Evolutionary conservation across 2,888 invertebrate species (phyloP), one percentile per base, ranked within the genome.

Genomic region (Agriotes lineatus): DNA sequence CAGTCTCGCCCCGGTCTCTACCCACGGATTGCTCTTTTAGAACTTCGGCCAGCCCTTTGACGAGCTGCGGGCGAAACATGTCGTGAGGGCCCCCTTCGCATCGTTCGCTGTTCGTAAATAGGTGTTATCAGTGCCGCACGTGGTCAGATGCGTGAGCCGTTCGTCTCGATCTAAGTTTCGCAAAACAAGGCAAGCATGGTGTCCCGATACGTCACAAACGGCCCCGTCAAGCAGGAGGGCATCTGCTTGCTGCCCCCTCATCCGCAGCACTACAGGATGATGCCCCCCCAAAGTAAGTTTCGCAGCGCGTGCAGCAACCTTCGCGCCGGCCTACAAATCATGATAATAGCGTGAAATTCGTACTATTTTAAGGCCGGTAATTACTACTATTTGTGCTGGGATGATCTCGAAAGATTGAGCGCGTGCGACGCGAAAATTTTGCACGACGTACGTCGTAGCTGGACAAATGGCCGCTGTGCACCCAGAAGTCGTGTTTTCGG

Each of bases 151-250:
- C 30, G 33, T 52, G 33, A 22, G 52, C 22, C 22, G 39, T 56
- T 63, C 44, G 44, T 64, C 42, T 33, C 54, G 48, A 16, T 65
- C 25, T 58, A 65, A 58, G 6, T 60, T 37, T 59, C 35, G 50
- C 6, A 37, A 64, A 44, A 12, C n/a, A 56, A 42, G 25, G 52
- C 39, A 50, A 78, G 77, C 75, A 84, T 84, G 84, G 83, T 83
- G 74, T 84, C 84, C 68, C 81, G 84, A 75, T 84, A 82, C 76
- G 83, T 83, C 52, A 72, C 76, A 60, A 83, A 82, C 74, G 84
- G 82, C 64, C 82, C 83, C 54, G 82, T 84, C 67, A 84, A 85
- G 74, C 84, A 81, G 76, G 84, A 84, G 71, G 83, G 83, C 72
- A 79, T 84, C 69, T 83, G 83, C 73, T 72, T 84, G 68, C 71